Conservation (phyloP, 2,888 invertebrate genomes). For the Tubulanus polymorphus region DNA sequence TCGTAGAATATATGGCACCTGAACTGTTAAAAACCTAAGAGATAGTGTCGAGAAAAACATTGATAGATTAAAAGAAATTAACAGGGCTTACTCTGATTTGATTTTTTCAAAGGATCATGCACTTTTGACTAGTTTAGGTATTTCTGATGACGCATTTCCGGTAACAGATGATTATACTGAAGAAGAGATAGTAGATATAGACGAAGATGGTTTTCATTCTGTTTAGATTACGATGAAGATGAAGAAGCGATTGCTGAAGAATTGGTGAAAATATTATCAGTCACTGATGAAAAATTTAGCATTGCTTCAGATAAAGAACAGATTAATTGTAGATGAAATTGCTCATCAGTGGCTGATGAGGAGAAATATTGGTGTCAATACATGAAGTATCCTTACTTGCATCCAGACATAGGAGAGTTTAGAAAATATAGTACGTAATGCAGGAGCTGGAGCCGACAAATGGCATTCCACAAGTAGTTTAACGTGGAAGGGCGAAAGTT, state of each 20-base stretch:
- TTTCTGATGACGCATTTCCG: neutral
- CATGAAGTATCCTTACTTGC: neutral
- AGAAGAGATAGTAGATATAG: neutral
- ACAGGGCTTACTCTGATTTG: neutral
- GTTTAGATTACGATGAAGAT: too few relatives aligned
- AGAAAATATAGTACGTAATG: neutral
- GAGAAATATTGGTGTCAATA: neutral
- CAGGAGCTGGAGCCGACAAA: neutral
- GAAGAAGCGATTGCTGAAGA: too few relatives aligned
- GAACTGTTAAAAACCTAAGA: too few relatives aligned
- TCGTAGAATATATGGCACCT: too few relatives aligned
- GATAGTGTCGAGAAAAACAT: neutral
- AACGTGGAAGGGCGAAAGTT: neutral
- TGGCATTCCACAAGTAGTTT: neutral
- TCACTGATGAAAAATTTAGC: neutral
- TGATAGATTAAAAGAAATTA: neutral
- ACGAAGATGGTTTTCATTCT: neutral
- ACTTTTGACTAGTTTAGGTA: neutral
- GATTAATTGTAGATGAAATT: neutral
- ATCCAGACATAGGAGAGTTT: neutral
- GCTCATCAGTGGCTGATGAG: slow-evolving; percentile 1
- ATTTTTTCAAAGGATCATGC: neutral
- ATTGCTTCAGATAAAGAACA: neutral
- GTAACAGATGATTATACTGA: too few relatives aligned
- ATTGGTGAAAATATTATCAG: neutral